Evolutionary conservation across 2,888 invertebrate genomes (phyloP).

Genomic region (Aromia moschata): DNA sequence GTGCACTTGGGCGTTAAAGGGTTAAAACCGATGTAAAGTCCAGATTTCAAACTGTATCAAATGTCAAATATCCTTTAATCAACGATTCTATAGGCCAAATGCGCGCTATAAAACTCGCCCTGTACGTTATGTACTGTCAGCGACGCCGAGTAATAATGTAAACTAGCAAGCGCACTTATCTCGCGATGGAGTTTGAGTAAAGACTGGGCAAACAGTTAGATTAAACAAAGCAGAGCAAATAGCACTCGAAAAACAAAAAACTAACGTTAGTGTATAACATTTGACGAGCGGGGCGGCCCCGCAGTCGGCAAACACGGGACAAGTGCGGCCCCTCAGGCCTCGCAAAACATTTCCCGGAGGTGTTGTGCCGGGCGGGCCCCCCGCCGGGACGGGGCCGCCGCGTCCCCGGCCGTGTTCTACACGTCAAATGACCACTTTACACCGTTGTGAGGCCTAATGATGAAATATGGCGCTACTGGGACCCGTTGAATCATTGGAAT

Average conservation of each 20-base stretch:
- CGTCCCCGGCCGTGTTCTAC: slow-evolving; percentile 57
- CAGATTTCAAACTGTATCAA: too few species aligned
- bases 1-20: too few species aligned
- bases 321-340: slow-evolving; percentile 44
- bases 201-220: slow-evolving; percentile 41
- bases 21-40: too few species aligned
- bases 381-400: slow-evolving; percentile 38
- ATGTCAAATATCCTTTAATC: too few species aligned
- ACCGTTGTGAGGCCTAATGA: slow-evolving; percentile 65
- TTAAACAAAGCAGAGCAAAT: slow-evolving; percentile 51
- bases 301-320: slow-evolving; percentile 48
- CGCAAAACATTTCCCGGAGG: slow-evolving; percentile 57
- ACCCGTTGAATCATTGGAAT: slow-evolving; percentile 64
- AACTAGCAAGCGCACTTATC: background rate
- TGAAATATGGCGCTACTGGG: slow-evolving; percentile 65
- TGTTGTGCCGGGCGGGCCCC: slow-evolving; percentile 44
- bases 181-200: slow-evolving; percentile 3
- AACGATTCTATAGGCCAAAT: too few species aligned
- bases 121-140: too few species aligned
- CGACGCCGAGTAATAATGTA: background rate
- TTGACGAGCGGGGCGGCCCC: slow-evolving; percentile 59
- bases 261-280: slow-evolving; percentile 56
- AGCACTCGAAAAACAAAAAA: slow-evolving; percentile 51
- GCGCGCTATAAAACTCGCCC: too few species aligned
- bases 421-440: slow-evolving; percentile 67